These are phyloP conservation scores for Hetaerina americana DNA, from an alignment of 1,140 invertebrate species.

Conservation along the genomic window DNA sequence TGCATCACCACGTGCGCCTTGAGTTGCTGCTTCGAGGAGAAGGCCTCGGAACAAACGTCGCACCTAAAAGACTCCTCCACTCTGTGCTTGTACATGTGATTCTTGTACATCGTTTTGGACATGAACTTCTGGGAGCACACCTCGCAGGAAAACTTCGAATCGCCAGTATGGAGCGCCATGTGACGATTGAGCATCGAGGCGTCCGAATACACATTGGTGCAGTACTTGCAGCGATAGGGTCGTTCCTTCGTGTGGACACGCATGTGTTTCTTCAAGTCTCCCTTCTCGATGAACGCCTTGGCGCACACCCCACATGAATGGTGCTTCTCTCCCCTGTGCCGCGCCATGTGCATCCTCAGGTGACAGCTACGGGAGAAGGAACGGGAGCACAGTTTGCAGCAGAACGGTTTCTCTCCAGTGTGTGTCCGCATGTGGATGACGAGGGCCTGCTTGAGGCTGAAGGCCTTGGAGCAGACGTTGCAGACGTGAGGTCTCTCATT, in stretches of 20 bases:
- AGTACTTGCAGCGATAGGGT: background rate
- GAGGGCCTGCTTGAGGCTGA: constrained; percentile 24
- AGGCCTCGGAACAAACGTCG: too few relatives aligned
- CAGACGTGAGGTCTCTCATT: constrained; percentile 35
- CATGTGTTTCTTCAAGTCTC: background rate
- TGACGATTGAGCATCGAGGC: too few relatives aligned
- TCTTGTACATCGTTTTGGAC: too few relatives aligned
- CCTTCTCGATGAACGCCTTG: background rate
- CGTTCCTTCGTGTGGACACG: background rate
- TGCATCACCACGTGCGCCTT: too few relatives aligned
- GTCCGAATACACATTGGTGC: too few relatives aligned
- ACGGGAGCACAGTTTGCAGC: background rate
- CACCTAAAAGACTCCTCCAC: too few relatives aligned
- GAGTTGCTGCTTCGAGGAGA: too few relatives aligned
- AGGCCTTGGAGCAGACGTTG: constrained; percentile 25
- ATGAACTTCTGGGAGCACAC: too few relatives aligned
- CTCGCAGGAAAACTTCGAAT: too few relatives aligned
- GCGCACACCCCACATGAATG: background rate
- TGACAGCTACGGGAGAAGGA: background rate
- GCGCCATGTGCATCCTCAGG: background rate
- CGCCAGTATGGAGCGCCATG: too few relatives aligned
- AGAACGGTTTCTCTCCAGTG: constrained; percentile 24
- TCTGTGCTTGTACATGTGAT: too few relatives aligned
- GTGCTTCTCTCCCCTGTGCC: background rate
- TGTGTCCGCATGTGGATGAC: constrained; percentile 19